Conservation (phyloP, 2,888 invertebrate genomes). For the Himalopsyche anomala region DNA sequence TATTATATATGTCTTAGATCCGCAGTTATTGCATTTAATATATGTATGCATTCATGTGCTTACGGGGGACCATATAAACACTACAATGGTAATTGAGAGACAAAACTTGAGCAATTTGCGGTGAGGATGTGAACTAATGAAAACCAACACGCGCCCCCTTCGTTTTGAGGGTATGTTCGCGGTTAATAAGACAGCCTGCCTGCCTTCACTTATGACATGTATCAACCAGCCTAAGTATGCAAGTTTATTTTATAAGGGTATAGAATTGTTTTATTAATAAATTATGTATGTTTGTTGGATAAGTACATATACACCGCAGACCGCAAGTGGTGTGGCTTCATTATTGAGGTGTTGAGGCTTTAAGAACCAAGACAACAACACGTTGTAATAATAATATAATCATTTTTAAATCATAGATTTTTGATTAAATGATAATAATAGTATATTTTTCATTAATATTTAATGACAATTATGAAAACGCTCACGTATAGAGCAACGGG, state of each 20-base stretch:
- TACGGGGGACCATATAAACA: not conserved
- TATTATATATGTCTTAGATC: not conserved
- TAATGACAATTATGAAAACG: too few relatives aligned
- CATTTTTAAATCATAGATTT: too few relatives aligned
- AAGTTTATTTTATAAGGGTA: constrained; percentile 20
- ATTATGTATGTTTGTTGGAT: constrained; percentile 7
- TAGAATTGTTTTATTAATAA: constrained; percentile 37
- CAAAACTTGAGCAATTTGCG: constrained; percentile 39
- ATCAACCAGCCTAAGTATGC: not conserved
- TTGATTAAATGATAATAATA: too few relatives aligned
- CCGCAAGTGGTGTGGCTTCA: constrained; percentile 4
- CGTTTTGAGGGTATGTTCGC: constrained; percentile 23
- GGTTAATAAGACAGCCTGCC: constrained; percentile 35
- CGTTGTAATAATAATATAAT: too few relatives aligned
- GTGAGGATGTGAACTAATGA: constrained; percentile 37
- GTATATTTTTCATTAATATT: too few relatives aligned
- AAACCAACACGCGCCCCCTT: constrained; percentile 35
- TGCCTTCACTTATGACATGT: constrained; percentile 12
- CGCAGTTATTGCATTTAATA: not conserved
- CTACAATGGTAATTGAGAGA: constrained; percentile 43
- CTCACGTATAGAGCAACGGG: too few relatives aligned
- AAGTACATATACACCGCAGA: not conserved
- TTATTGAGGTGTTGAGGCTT: not conserved
- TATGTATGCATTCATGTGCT: constrained; percentile 30
- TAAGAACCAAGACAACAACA: not conserved